Evolutionary conservation across 1,140 invertebrate genomes (phyloP).

Genomic region (Aphelenchoides fujianensis): DNA sequence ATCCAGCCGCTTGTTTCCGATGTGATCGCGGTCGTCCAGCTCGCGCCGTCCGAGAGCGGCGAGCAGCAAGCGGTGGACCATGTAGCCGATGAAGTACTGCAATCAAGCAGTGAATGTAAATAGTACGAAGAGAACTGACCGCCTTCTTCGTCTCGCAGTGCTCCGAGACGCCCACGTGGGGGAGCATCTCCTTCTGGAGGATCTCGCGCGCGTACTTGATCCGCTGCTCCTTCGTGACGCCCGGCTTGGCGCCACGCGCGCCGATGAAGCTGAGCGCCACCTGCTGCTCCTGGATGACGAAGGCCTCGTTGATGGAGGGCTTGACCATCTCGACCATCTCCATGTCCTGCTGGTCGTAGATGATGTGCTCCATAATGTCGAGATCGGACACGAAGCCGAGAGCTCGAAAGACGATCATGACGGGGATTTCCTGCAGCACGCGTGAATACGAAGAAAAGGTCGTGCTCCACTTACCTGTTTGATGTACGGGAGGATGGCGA

Average conservation of each 20-base stretch:
- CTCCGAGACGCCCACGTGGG: constrained; percentile 95
- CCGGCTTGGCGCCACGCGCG: constrained; percentile 86
- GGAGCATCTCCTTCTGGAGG: constrained; percentile 97
- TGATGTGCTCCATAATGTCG: constrained; percentile 97
- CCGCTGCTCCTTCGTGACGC: constrained; percentile 95
- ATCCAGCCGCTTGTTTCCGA: constrained; percentile 95
- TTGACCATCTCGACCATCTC: constrained; percentile 99
- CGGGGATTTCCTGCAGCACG: constrained; percentile 80
- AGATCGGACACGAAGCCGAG: constrained; percentile 96
- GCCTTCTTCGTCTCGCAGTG: constrained; percentile 99
- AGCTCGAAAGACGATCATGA: constrained; percentile 95
- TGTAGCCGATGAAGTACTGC: constrained; percentile 72
- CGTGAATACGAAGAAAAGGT: constrained; percentile 16
- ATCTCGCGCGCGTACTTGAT: constrained; percentile 99
- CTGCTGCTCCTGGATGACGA: constrained; percentile 93
- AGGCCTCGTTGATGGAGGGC: constrained; percentile 95
- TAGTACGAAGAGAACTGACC: constrained; percentile 30
- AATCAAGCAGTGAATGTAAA: background rate
- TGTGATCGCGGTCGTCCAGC: constrained; percentile 97
- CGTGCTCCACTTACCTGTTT: constrained; percentile 68
- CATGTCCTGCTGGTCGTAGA: constrained; percentile 88
- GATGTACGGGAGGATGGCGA: constrained; percentile 94
- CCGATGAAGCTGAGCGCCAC: constrained; percentile 98
- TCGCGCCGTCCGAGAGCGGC: constrained; percentile 90
- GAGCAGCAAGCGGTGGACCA: constrained; percentile 90